These are phyloP conservation scores for Cyclina sinensis DNA, from an alignment of 1,140 invertebrate genomes.

Conservation along the genomic window DNA sequence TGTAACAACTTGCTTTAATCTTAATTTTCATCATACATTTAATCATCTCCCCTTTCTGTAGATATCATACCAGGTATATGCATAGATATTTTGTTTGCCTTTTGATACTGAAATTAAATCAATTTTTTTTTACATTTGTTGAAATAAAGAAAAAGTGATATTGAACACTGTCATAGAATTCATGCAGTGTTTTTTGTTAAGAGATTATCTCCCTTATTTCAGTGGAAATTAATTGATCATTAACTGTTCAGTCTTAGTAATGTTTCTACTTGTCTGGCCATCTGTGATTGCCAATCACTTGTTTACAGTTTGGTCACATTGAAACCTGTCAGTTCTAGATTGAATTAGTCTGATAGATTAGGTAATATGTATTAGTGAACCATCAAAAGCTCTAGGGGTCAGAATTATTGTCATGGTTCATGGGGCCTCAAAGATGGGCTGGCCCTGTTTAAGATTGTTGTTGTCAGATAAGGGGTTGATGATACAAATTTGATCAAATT, in stretches of 20 bases:
- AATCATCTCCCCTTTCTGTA: no score
- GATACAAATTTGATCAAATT: conserved; percentile 66
- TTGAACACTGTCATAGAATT: no score
- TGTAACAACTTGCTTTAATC: no score
- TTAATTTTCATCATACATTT: no score
- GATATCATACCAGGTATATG: no score
- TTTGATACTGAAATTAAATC: no score
- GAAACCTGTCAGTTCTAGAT: conserved; percentile 6
- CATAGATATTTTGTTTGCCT: no score
- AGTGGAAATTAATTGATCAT: not conserved
- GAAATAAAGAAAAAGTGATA: no score
- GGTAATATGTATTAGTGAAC: conserved; percentile 27
- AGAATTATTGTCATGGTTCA: conserved; percentile 58
- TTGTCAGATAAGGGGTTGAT: conserved; percentile 31
- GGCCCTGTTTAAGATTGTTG: conserved; percentile 8
- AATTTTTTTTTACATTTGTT: no score
- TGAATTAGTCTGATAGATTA: not conserved
- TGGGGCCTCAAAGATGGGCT: not conserved
- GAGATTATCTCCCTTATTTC: not conserved
- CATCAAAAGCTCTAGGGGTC: not conserved
- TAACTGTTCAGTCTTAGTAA: not conserved
- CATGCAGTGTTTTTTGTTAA: no score
- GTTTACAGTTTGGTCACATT: not conserved
- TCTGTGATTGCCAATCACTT: conserved; percentile 20
- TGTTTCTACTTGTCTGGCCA: not conserved